These are phyloP conservation scores for Molossus molossus DNA, from an alignment of 2,797 vertebrate species.

Conservation along the genomic window DNA sequence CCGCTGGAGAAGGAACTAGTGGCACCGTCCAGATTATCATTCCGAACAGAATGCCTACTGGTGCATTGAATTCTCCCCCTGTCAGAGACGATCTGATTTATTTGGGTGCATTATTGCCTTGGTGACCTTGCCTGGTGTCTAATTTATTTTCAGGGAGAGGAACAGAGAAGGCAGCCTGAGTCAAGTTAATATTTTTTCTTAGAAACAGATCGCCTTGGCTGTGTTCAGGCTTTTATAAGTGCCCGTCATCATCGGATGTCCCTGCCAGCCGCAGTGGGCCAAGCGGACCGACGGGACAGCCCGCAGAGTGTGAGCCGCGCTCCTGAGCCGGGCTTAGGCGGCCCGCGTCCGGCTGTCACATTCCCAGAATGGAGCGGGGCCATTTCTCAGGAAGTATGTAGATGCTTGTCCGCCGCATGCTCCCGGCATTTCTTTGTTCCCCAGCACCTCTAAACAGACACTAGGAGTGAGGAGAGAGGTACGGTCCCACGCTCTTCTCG, in stretches of 20 bases:
- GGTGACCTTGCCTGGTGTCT: slow-evolving; percentile 69
- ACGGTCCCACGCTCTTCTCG: no score
- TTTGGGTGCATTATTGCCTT: slow-evolving; percentile 47
- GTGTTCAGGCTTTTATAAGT: slow-evolving; percentile 41
- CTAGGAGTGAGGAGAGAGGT: no score
- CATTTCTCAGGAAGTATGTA: no score
- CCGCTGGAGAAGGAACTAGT: not conserved
- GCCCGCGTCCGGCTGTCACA: not conserved
- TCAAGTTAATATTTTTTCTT: slow-evolving; percentile 65
- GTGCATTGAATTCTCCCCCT: slow-evolving; percentile 49
- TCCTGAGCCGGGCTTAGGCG: no score
- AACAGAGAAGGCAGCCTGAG: slow-evolving; percentile 40
- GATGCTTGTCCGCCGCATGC: no score
- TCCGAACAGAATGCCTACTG: slow-evolving; percentile 12
- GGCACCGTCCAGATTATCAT: slow-evolving; percentile 25
- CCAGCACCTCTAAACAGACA: no score
- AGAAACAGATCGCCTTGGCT: slow-evolving; percentile 55
- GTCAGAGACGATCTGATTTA: slow-evolving; percentile 58
- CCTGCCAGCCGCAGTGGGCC: slow-evolving; percentile 15
- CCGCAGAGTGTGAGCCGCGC: no score
- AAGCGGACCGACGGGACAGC: rapidly evolving
- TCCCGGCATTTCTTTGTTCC: no score
- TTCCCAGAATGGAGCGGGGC: no score
- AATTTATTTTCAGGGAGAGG: slow-evolving; percentile 60
- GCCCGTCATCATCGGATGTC: slow-evolving; percentile 15